Conservation (phyloP, 2,113 vertebrate species). For the Phrynocephalus versicolor region DNA sequence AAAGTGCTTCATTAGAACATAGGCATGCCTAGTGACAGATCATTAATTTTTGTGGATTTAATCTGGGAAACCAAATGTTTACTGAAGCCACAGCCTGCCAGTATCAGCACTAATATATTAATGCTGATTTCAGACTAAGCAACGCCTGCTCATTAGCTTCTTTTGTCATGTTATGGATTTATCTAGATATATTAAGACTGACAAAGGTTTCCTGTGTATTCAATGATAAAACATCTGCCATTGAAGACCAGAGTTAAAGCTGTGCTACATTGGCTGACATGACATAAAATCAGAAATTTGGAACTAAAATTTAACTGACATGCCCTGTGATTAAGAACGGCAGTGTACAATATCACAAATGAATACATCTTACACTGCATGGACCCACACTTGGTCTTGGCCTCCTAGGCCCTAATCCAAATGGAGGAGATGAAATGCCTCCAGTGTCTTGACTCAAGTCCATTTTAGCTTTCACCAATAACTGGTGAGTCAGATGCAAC, state of each 20-base stretch:
- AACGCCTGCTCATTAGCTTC: conserved; percentile 42
- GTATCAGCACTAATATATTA: conserved; percentile 48
- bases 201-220: neutral
- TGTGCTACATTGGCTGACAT: neutral
- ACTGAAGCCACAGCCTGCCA: conserved; percentile 50
- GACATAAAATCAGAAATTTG: neutral
- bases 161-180: conserved; percentile 50
- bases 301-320: neutral
- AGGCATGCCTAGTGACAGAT: conserved; percentile 58
- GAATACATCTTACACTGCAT: neutral
- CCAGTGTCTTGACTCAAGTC: too few species aligned
- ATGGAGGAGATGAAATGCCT: neutral
- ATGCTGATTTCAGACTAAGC: conserved; percentile 63
- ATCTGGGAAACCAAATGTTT: conserved; percentile 64
- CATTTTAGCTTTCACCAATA: too few species aligned
- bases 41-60: conserved; percentile 74
- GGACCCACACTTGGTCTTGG: neutral
- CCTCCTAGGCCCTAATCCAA: neutral
- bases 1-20: conserved; percentile 67
- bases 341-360: neutral
- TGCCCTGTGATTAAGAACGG: neutral
- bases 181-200: conserved; percentile 23
- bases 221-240: neutral
- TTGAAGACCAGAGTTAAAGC: neutral
- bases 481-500: too few species aligned